Percentiles rank a stretch among this genome's conserved stretches.
Conservation (phyloP, 2,888 invertebrate species). For the Athripsodes cinereus region DNA sequence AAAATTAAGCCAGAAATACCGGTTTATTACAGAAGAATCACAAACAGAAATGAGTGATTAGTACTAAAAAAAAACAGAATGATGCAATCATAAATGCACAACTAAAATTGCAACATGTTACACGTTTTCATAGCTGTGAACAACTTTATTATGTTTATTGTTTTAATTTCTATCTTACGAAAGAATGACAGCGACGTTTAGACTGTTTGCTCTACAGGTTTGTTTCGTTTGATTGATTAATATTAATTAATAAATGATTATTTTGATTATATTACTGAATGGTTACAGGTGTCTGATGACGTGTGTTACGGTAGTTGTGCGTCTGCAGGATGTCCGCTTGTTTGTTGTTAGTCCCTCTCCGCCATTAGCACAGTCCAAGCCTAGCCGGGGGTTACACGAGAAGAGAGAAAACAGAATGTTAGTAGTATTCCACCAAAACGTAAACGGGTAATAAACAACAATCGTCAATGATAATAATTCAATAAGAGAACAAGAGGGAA, state of each 20-base stretch:
- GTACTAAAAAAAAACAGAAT: too few species aligned
- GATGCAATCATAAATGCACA: too few species aligned
- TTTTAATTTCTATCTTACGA: too few species aligned
- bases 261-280: constrained; percentile 20
- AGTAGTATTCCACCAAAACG: constrained; percentile 51
- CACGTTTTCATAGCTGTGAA: too few species aligned
- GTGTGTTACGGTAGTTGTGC: background rate
- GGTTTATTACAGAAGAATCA: too few species aligned
- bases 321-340: background rate
- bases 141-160: too few species aligned
- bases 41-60: too few species aligned
- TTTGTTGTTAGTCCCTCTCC: constrained; percentile 47
- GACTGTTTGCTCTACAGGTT: too few species aligned
- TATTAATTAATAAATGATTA: background rate
- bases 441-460: constrained; percentile 39
- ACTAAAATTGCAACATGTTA: too few species aligned
- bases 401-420: constrained; percentile 67
- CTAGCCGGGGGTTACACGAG: constrained; percentile 68
- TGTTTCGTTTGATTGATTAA: too few species aligned
- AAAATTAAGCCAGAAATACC: too few species aligned
- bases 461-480: constrained; percentile 29
- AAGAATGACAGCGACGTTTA: too few species aligned
- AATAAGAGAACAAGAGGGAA: constrained; percentile 33
- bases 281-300: constrained; percentile 8
- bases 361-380: constrained; percentile 68